phyloP scores from a whole-genome alignment of 2,113 vertebrate species.

The Scomber scombrus region DNA sequence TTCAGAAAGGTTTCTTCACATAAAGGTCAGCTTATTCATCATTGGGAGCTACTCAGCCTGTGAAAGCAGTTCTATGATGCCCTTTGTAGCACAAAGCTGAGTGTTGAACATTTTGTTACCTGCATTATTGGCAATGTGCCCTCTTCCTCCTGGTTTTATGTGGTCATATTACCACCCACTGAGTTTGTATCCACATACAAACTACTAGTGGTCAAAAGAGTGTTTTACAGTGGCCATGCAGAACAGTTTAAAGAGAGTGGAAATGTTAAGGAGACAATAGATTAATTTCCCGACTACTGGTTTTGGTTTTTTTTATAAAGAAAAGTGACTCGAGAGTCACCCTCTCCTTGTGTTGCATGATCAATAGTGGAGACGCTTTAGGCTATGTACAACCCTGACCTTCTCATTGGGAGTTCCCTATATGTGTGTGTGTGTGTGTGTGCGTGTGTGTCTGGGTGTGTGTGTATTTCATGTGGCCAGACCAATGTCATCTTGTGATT shows the following conservation, averaged over 20 bases:
- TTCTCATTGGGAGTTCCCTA: constrained; percentile 47
- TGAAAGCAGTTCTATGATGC: too few relatives aligned
- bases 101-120: too few relatives aligned
- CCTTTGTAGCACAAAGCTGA: too few relatives aligned
- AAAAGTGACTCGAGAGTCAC: neutral
- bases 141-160: neutral
- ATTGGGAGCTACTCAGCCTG: too few relatives aligned
- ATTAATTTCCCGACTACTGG: neutral
- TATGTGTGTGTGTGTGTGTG: constrained; percentile 51
- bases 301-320: neutral
- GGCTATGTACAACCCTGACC: constrained; percentile 43
- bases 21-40: too few relatives aligned
- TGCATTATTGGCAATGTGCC: too few relatives aligned
- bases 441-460: constrained; percentile 48
- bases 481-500: constrained; percentile 72
- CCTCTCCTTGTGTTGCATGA: constrained; percentile 11
- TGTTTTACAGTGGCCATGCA: neutral
- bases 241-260: neutral
- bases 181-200: too few relatives aligned
- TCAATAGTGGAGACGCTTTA: constrained; percentile 11
- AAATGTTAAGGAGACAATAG: neutral
- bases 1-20: too few relatives aligned
- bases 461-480: constrained; percentile 37
- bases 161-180: neutral
- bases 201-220: neutral